Percentiles rank a stretch among this genome's conserved stretches.
phyloP scores from a whole-genome alignment of 2,888 invertebrate genomes.

The Hyposoter dolosus region DNA sequence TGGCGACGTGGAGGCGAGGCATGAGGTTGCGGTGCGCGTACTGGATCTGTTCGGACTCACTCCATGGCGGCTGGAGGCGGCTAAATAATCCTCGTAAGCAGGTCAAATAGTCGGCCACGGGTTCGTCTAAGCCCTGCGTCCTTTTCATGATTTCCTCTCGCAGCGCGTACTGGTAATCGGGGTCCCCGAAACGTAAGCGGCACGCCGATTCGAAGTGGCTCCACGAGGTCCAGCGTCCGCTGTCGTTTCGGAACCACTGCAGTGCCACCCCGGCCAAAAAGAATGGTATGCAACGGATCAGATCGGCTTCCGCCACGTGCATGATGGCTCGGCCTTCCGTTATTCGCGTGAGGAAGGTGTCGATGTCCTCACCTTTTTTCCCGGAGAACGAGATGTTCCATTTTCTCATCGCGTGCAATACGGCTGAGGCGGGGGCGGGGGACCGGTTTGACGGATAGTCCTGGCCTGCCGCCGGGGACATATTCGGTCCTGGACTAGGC shows the following conservation, averaged over 20 bases:
- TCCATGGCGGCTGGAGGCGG: constrained; percentile 15
- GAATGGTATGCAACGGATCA: constrained; percentile 29
- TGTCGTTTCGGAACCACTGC: constrained; percentile 41
- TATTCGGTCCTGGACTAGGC: too few relatives aligned
- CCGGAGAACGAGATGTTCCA: constrained; percentile 35
- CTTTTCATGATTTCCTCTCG: constrained; percentile 37
- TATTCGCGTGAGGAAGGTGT: constrained; percentile 20
- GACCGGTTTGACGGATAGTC: background rate
- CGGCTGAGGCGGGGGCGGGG: background rate
- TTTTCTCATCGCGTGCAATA: constrained; percentile 31
- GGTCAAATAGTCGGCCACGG: constrained; percentile 20
- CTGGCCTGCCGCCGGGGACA: too few relatives aligned
- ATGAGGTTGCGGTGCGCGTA: constrained; percentile 44
- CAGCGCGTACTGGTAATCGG: too few relatives aligned
- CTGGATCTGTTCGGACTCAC: constrained; percentile 14
- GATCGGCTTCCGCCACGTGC: background rate
- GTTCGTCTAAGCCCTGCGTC: constrained; percentile 23
- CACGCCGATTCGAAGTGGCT: background rate
- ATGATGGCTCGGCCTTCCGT: constrained; percentile 12
- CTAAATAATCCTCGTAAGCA: constrained; percentile 13
- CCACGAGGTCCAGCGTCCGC: constrained; percentile 7
- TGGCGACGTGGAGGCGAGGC: constrained; percentile 4
- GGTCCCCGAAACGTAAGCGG: constrained; percentile 26
- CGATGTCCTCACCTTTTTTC: constrained; percentile 5
- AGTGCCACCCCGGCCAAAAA: constrained; percentile 30